A percentile compares a stretch with the other conserved stretches of the same genome.
These are phyloP conservation scores for Mormyrus hasselquistii DNA, from an alignment of 2,797 vertebrate genomes.

Conservation along the genomic window DNA sequence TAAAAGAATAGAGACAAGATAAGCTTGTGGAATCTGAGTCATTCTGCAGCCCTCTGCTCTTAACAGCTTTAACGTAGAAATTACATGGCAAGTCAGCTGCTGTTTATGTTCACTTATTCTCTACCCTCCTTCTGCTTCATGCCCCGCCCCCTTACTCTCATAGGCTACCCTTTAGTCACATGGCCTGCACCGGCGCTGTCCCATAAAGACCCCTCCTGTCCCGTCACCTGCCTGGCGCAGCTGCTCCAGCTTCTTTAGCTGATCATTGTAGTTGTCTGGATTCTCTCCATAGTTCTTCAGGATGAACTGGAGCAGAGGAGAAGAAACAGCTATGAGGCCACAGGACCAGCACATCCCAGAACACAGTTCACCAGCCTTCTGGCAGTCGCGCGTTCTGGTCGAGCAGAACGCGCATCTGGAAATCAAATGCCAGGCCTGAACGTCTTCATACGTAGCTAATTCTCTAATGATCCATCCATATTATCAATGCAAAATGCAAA, in stretches of 20 bases:
- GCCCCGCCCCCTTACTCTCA: not conserved
- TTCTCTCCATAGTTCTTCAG: constrained; percentile 94
- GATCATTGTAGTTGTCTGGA: constrained; percentile 91
- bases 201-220: not conserved
- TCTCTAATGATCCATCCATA: not conserved
- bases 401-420: not conserved
- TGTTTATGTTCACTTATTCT: not conserved
- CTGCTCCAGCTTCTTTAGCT: constrained; percentile 88
- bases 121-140: not conserved
- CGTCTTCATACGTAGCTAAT: not conserved
- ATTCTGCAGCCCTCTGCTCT: not conserved
- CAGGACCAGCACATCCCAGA: not conserved
- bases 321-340: not conserved
- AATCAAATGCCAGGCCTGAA: not conserved
- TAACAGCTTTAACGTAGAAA: not conserved
- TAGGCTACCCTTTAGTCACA: not conserved
- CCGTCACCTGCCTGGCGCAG: constrained; percentile 74
- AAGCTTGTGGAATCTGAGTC: not conserved
- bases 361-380: not conserved
- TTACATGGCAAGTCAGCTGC: not conserved
- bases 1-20: constrained; percentile 16
- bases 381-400: not conserved
- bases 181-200: not conserved
- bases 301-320: constrained; percentile 71
- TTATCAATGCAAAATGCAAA: not conserved